phyloP scores from a whole-genome alignment of 2,113 vertebrate species.

The Donacobius atricapilla region DNA sequence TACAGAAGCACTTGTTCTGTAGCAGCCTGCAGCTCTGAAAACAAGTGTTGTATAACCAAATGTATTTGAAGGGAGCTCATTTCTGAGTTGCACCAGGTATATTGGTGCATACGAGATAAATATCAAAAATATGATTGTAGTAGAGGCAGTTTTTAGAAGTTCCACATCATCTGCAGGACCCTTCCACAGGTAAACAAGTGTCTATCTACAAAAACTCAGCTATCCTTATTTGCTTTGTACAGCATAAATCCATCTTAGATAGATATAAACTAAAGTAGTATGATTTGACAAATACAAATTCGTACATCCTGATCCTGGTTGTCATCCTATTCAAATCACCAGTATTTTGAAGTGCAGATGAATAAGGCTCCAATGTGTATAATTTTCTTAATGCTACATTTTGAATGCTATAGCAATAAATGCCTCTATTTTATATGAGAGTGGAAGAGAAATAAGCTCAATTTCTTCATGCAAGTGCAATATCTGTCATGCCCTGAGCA shows the following conservation, averaged over 20 bases:
- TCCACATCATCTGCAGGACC: neutral
- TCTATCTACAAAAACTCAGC: neutral
- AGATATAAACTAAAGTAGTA: neutral
- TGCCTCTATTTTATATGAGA: neutral
- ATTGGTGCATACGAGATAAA: neutral
- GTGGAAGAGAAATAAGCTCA: neutral
- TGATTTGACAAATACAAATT: neutral
- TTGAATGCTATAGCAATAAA: neutral
- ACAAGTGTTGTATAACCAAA: neutral
- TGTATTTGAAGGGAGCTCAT: neutral
- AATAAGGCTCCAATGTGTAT: neutral
- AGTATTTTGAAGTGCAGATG: neutral
- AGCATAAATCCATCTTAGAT: neutral
- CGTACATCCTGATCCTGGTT: neutral
- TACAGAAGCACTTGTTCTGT: neutral
- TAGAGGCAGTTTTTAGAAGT: neutral
- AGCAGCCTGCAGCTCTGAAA: neutral
- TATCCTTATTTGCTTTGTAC: neutral
- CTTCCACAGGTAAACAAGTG: neutral
- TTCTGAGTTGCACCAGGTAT: neutral
- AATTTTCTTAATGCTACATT: neutral
- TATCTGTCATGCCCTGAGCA: neutral
- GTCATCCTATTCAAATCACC: neutral
- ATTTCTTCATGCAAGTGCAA: neutral
- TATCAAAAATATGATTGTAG: neutral